Base-by-base conservation (phyloP, 2,888 invertebrate species). In the Elaeidobius kamerunicus region DNA sequence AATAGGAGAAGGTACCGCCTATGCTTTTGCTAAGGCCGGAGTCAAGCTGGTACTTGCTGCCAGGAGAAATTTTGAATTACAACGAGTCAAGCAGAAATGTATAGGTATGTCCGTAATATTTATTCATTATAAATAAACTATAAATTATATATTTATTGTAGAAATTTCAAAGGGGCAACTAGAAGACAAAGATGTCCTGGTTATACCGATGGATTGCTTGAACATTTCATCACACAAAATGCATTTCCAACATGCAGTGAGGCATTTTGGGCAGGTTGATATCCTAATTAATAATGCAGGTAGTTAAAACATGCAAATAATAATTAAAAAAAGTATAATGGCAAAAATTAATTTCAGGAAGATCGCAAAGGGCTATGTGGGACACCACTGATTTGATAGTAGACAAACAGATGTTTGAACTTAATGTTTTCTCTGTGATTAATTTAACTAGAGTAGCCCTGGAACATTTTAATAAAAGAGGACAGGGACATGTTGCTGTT, bases 271-370 rank as follows among this genome's bases (percentile, higher is more conserved):
- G 36, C 69, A 81, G 74, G 71, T 91, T 34, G 88, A 91, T 67
- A 79, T 91, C 50, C 74, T 91, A 28, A 80, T 91, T 0, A 88
- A 87, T 67, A 91, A 91, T 73, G 90, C 90, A 1, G 91, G 52
- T 52, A 19, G 20, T n/a, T n/a, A n/a, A n/a, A n/a, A n/a, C n/a
- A n/a, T n/a, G n/a, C n/a, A n/a, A 23, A 23, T 23, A 23, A 23
- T 23, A 23, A 23, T 6, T 23, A 23, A 20, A 40, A 18, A 34
- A 28, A n/a, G n/a, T n/a, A n/a, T n/a, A n/a, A n/a, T n/a, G n/a
- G n/a, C n/a, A n/a, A n/a, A n/a, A n/a, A n/a, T n/a, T n/a, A n/a
- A 30, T 44, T 12, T 23, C 18, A 52, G 52, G 57, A 0, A 73
- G 88, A 47, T 86, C 87, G 5, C 91, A 91, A 68, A 75, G 90